Conservation (phyloP, 2,797 vertebrate species). For the Bovichtus diacanthus region DNA sequence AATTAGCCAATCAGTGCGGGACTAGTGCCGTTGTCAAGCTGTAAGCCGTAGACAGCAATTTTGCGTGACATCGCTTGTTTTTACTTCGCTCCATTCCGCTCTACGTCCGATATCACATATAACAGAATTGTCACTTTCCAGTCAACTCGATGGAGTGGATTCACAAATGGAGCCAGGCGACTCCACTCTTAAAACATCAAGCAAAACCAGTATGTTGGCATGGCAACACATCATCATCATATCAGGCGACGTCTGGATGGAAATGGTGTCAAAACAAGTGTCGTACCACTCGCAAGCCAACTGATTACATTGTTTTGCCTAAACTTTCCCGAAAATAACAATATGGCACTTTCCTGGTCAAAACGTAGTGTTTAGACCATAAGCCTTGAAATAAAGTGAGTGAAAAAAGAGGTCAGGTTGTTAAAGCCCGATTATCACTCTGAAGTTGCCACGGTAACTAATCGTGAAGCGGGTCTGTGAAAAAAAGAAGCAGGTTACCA, state of each 20-base stretch:
- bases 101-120: too few relatives aligned
- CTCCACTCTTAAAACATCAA: too few relatives aligned
- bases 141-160: too few relatives aligned
- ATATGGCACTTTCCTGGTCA: background rate
- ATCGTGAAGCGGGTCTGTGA: background rate
- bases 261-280: background rate
- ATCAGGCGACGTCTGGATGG: background rate
- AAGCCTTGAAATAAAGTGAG: background rate
- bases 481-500: background rate
- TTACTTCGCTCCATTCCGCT: too few relatives aligned
- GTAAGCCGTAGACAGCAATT: too few relatives aligned
- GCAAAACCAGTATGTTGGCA: too few relatives aligned
- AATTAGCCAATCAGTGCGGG: too few relatives aligned
- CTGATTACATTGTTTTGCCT: background rate
- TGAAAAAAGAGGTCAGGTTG: background rate
- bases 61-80: too few relatives aligned
- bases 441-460: background rate
- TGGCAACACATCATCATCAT: too few relatives aligned
- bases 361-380: background rate
- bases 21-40: too few relatives aligned
- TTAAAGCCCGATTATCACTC: background rate
- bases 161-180: too few relatives aligned
- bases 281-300: background rate
- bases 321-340: background rate
- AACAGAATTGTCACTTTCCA: too few relatives aligned